Conservation (phyloP, 2,797 vertebrate genomes). For the Decapterus maruadsi region DNA sequence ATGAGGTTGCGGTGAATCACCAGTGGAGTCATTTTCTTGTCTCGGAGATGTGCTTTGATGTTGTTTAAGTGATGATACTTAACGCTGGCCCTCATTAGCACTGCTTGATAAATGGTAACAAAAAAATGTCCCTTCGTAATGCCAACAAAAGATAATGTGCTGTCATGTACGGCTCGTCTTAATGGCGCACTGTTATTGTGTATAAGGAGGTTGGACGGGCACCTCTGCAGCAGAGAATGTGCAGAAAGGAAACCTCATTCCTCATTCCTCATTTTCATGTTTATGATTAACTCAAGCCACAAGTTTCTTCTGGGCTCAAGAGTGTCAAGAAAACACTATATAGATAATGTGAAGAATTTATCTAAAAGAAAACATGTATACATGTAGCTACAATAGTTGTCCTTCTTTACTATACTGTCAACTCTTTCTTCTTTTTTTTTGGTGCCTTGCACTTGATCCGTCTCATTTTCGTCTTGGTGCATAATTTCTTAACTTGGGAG, state of each 20-base stretch:
- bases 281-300: constrained; percentile 70
- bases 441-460: constrained; percentile 65
- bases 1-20: constrained; percentile 78
- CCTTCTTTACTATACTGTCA: constrained; percentile 65
- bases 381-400: constrained; percentile 61
- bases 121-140: constrained; percentile 53
- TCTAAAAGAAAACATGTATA: constrained; percentile 70
- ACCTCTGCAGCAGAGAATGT: constrained; percentile 80
- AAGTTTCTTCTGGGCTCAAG: constrained; percentile 51
- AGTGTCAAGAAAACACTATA: constrained; percentile 76
- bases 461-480: constrained; percentile 36
- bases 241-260: constrained; percentile 81
- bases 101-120: constrained; percentile 63
- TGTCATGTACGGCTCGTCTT: constrained; percentile 59
- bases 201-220: constrained; percentile 78
- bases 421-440: constrained; percentile 55
- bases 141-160: constrained; percentile 72
- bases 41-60: constrained; percentile 77
- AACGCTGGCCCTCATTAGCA: constrained; percentile 78
- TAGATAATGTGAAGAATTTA: constrained; percentile 90
- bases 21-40: constrained; percentile 72
- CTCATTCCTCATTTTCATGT: constrained; percentile 81
- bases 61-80: constrained; percentile 75
- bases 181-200: constrained; percentile 52
- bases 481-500: constrained; percentile 31